Evolutionary conservation across 2,888 invertebrate species (phyloP), one percentile per base, ranked within the genome.

Genomic region (Heliconius ismenius): DNA sequence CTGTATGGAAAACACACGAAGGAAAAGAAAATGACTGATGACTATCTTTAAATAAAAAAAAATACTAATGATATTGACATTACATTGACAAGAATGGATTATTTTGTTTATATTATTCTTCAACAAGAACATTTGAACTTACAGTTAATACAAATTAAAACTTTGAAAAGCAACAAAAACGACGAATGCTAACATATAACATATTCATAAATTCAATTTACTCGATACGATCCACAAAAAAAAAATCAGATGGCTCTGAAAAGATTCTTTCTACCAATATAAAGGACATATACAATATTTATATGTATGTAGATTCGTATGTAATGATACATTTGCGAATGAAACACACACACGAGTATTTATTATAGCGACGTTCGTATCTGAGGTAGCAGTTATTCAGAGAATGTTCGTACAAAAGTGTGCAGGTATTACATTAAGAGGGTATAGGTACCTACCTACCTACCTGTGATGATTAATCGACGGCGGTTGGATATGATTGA

Each of bases 391-490:
- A 69, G 49, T 54, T 68, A 73, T 78, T 74, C 26, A 78, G 76
- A 60, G 78, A 76, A 58, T 63, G 65, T 60, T 62, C 54, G 70
- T 76, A 74, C 58, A 76, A 69, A 78, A 77, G 67, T 78, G 76
- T 76, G 62, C 67, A 74, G 76, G 67, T 75, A 74, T 62, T 79
- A 28, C 76, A 80, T 78, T 81, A 76, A 73, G 75, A 79, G 74
- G 72, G 39, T 79, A 76, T 49, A 49, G 43, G 9, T 32, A 32
- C 32, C 32, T 32, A 32, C 69, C 28, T 32, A 32, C 28, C 32
- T 32, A 32, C 69, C 78, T 75, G 78, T 62, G 70, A 81, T 81
- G 79, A 81, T 78, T 81, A 79, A 79, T 81, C 68, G 75, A 72
- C 65, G 68, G 73, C 63, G 65, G 65, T 70, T 68, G 67, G 32